Base-by-base conservation (phyloP, 2,113 vertebrate genomes). In the Carassius gibelio region DNA sequence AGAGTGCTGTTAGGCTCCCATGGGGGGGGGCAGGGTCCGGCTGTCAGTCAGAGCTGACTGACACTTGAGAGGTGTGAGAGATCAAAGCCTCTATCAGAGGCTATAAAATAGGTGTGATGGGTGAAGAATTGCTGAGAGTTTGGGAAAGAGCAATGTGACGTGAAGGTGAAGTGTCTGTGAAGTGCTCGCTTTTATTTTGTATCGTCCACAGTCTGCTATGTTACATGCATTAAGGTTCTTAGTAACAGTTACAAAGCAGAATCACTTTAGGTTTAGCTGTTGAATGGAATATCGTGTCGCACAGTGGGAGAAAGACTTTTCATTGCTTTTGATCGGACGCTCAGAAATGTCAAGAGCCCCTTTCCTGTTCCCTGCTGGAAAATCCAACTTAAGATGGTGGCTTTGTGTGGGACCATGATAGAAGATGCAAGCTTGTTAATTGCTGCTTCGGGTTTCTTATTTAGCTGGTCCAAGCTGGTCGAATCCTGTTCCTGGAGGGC, bases 1-100 rank as follows among this genome's bases (percentile, higher is more conserved):
- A 88, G 87, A 88, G 84, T 88, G 84, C 86, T 88, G 84, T 87
- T 86, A 84, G 82, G 26, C 88, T 89, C 87, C 87, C 80, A 79
- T 59, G 84, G 84, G 80, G 82, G 80, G 88, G 80, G 88, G 88
- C 72, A 79, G 88, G 88, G 88, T 89, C 79, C 84, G 84, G 50
- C 85, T 89, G 88, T 89, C 88, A 84, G 76, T 89, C 84, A 86
- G 82, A 79, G 75, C 88, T 88, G 86, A 89, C 82, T 89, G 88
- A 89, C 88, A 89, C 82, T 62, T 79, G 84, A 84, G 86, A 85
- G 86, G 88, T 89, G 88, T 84, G 78, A 88, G 88, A 85, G 86
- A 86, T 89, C 88, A 88, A 88, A 89, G 55, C 82, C 84, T 88
- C 86, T 84, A 85, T 89, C 84, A 82, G 64, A 84, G 74, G 34